Base-by-base conservation (phyloP, 2,113 vertebrate species). In the Gambusia affinis region DNA sequence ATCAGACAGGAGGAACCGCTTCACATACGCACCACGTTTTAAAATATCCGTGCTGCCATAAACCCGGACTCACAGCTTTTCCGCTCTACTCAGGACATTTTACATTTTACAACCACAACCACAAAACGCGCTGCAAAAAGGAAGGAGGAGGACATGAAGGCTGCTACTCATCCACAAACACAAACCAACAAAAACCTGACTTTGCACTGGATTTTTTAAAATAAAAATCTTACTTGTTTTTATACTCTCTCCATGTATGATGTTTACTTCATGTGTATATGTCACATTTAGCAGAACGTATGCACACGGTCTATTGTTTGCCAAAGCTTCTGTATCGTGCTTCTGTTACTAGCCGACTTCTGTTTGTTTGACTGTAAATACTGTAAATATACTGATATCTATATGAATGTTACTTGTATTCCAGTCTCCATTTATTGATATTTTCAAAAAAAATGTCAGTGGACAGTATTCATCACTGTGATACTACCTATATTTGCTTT, bases 381-480 rank as follows among this genome's bases (percentile, higher is more conserved):
- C 0, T 91, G 88, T 94, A 93, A 82, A 93, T 86, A 93, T 82
- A 84, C 91, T 84, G 71, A 90, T 93, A 91, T 90, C 89, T 93
- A 92, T 93, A 92, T 94, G 90, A 93, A 92, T 93, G 93, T 94
- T 88, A 72, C 28, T 73, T 93, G 92, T 95, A 92, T 91, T 91
- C 89, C 82, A 90, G 88, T 87, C 81, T 91, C 88, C 92, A 93
- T 94, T 91, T 94, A 94, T 90, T 92, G 89, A 84, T 91, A 87
- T 91, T 88, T 92, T 90, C 87, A 92, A 82, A 75, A 75, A 75
- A 87, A 82, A 90, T 83, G 89, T 92, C 92, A 90, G 89, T 92
- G 87, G 82, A 92, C 90, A 91, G 92, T 94, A 92, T 93, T 94
- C 90, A 84, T 93, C 92, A 90, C 92, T 94, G 93, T 93, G 94